These are phyloP conservation scores for Achatina immaculata DNA, from an alignment of 1,140 invertebrate genomes.

Conservation along the genomic window DNA sequence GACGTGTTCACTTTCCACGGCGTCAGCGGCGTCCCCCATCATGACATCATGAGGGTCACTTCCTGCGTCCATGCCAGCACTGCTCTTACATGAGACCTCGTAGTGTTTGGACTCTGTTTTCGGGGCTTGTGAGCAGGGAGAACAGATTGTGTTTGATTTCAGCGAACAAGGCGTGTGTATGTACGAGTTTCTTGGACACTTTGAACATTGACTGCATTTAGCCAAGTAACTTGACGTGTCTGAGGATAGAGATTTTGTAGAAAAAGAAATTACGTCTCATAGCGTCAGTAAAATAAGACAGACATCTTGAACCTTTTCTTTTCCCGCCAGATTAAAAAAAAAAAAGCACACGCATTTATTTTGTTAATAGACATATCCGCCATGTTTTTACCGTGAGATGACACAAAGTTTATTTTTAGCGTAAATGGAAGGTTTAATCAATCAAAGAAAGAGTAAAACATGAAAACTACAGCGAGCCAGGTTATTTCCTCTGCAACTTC, in stretches of 20 bases:
- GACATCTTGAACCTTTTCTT: no score
- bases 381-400: no score
- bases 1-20: not conserved
- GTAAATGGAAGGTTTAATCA: no score
- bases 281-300: no score
- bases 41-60: not conserved
- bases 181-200: not conserved
- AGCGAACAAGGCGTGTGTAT: not conserved
- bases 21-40: conserved; percentile 3
- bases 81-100: not conserved
- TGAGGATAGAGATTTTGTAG: not conserved
- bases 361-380: no score
- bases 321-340: no score
- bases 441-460: no score
- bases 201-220: not conserved
- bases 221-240: not conserved
- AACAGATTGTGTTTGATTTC: not conserved
- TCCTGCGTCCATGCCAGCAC: not conserved
- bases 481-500: no score
- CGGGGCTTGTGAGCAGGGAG: not conserved
- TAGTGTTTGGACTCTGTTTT: not conserved
- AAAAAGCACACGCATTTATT: no score
- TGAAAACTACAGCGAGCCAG: no score
- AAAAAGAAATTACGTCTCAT: not conserved
- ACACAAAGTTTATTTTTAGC: no score